Evolutionary conservation across 2,797 vertebrate species (phyloP).

Genomic region (Lutjanus campechanus): DNA sequence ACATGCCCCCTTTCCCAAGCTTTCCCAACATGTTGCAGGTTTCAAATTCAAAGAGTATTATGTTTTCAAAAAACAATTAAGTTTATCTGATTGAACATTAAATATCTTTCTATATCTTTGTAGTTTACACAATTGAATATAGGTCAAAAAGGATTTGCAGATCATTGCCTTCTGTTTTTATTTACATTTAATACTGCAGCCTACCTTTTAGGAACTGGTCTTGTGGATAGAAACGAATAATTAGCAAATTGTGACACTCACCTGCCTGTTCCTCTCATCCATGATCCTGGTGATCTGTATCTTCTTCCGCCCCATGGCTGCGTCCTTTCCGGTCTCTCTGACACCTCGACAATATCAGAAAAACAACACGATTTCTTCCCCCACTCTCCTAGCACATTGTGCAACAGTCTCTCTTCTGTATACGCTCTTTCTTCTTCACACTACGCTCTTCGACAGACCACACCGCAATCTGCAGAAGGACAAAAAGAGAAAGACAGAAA

Average conservation of each 20-base stretch:
- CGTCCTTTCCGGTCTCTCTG: slow-evolving; percentile 86
- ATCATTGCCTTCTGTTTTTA: too few species aligned
- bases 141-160: too few species aligned
- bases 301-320: slow-evolving; percentile 99
- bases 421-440: slow-evolving; percentile 63
- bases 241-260: slow-evolving; percentile 77
- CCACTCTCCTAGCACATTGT: slow-evolving; percentile 94
- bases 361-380: slow-evolving; percentile 88
- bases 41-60: too few species aligned
- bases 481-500: slow-evolving; percentile 38
- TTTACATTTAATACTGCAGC: too few species aligned
- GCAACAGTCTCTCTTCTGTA: slow-evolving; percentile 80
- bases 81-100: too few species aligned
- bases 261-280: slow-evolving; percentile 99
- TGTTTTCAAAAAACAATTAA: too few species aligned
- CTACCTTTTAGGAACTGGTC: too few species aligned
- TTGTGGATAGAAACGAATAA: neutral
- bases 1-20: too few species aligned
- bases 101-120: too few species aligned
- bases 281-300: slow-evolving; percentile 99
- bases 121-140: too few species aligned
- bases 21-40: too few species aligned
- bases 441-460: slow-evolving; percentile 56
- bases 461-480: slow-evolving; percentile 76
- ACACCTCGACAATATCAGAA: slow-evolving; percentile 90